phyloP scores from a whole-genome alignment of 2,113 vertebrate species.

The Australoheros scitulus region DNA sequence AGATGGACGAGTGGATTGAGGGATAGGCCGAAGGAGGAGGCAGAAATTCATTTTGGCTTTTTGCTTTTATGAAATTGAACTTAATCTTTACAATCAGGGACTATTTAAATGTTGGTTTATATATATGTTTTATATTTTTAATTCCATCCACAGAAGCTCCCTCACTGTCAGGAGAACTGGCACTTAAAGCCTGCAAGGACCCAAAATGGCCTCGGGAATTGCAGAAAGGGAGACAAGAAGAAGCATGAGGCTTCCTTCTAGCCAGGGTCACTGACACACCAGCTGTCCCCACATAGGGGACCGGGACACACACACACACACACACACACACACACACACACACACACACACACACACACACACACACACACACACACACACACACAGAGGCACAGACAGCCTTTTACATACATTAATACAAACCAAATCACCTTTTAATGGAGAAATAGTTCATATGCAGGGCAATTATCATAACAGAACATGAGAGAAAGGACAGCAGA shows the following conservation, averaged over 20 bases:
- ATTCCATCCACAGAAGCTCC: background rate
- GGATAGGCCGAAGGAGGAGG: conserved; percentile 39
- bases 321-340: conserved; percentile 19
- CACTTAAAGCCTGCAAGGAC: conserved; percentile 25
- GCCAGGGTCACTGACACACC: conserved; percentile 64
- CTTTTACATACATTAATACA: background rate
- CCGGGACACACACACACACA: conserved; percentile 39
- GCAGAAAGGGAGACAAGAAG: conserved; percentile 47
- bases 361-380: conserved; percentile 15
- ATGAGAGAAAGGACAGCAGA: background rate
- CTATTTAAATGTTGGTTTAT: conserved; percentile 33
- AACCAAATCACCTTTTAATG: background rate
- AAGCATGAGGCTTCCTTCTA: conserved; percentile 51
- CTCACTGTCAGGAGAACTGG: background rate
- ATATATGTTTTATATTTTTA: background rate
- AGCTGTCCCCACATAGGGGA: conserved; percentile 72
- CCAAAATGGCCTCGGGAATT: conserved; percentile 42
- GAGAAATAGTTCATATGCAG: background rate
- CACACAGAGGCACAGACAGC: conserved; percentile 30
- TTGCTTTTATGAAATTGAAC: conserved; percentile 63
- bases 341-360: conserved; percentile 29
- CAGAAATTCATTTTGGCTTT: conserved; percentile 47
- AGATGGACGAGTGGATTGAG: conserved; percentile 60
- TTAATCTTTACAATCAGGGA: conserved; percentile 54
- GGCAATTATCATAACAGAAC: background rate